Conservation (phyloP, 2,888 invertebrate genomes). For the Coelogynopora nodosa region DNA sequence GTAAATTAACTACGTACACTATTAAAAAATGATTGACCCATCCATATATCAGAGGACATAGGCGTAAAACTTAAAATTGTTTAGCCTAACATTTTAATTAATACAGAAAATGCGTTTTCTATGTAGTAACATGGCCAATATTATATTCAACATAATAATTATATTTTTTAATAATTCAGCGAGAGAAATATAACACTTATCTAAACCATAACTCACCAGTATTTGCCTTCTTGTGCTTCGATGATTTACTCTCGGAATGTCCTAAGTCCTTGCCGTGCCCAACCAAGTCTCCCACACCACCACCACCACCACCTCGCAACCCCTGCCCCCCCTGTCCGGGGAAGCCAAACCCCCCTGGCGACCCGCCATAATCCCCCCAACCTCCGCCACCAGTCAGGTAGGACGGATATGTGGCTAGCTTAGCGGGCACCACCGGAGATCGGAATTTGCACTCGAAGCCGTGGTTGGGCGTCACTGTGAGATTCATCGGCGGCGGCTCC, state of each 20-base stretch:
- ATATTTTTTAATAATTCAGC: too few relatives aligned
- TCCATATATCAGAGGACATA: too few relatives aligned
- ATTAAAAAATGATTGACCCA: too few relatives aligned
- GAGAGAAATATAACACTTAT: too few relatives aligned
- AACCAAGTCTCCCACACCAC: background rate
- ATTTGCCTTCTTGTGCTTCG: slow-evolving; percentile 20
- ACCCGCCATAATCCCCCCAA: background rate
- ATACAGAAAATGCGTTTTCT: too few relatives aligned
- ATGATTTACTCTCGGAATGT: background rate
- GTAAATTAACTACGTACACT: too few relatives aligned
- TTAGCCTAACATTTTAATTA: too few relatives aligned
- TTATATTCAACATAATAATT: too few relatives aligned
- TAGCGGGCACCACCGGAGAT: background rate
- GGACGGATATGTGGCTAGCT: background rate
- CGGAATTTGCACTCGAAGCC: slow-evolving; percentile 15
- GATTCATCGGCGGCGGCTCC: slow-evolving; percentile 16
- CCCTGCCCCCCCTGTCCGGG: background rate
- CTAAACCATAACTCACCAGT: slow-evolving; percentile 33
- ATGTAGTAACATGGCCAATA: too few relatives aligned
- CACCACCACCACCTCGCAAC: background rate
- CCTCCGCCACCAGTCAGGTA: background rate
- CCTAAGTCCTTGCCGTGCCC: background rate
- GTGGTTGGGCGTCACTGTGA: background rate
- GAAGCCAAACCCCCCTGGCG: background rate
- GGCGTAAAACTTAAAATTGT: too few relatives aligned